Percentiles rank a stretch among this genome's conserved stretches.
Conservation (phyloP, 2,113 vertebrate species). For the Chunga burmeisteri region DNA sequence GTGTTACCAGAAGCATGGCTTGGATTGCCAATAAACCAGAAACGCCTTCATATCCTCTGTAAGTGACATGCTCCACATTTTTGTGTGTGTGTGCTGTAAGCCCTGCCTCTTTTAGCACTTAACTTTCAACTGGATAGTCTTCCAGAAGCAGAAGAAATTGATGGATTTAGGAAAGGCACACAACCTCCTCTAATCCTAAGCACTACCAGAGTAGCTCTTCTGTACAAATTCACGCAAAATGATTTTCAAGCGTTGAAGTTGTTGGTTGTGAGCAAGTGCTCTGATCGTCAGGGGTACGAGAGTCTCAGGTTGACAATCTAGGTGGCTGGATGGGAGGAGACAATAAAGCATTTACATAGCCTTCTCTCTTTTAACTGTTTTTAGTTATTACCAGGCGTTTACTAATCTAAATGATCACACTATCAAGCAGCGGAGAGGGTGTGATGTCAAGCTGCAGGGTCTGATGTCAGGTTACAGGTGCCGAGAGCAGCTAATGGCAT, state of each 20-base stretch:
- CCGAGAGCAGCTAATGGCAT: not conserved
- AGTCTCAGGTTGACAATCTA: not conserved
- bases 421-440: not conserved
- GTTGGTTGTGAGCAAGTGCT: not conserved
- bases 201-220: not conserved
- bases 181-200: not conserved
- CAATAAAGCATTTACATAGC: not conserved
- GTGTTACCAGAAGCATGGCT: not conserved
- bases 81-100: not conserved
- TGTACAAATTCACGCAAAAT: not conserved
- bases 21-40: not conserved
- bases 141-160: not conserved
- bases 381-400: not conserved
- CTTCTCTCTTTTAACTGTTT: not conserved
- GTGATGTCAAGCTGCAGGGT: not conserved
- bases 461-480: not conserved
- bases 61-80: not conserved
- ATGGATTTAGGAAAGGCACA: not conserved
- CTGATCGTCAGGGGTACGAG: rapidly evolving
- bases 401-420: not conserved
- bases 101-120: not conserved
- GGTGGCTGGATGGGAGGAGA: not conserved
- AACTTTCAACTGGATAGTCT: not conserved
- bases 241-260: not conserved
- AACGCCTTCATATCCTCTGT: not conserved